Conservation (phyloP, 92 coral and sea anemone genomes). For the Epizoanthus illoricatus region DNA sequence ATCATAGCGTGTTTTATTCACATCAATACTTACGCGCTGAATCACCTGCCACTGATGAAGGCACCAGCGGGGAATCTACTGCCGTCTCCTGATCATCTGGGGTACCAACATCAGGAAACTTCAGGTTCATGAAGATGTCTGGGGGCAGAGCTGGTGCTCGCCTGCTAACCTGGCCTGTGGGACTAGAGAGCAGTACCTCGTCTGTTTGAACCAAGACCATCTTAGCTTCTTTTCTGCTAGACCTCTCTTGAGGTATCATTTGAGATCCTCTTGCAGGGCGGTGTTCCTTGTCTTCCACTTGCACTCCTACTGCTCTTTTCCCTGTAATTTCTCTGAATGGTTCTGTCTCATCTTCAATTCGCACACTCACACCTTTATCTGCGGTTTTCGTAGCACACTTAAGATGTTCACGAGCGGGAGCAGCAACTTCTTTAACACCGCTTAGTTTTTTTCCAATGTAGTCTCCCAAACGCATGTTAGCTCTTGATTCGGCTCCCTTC, state of each 20-base stretch:
- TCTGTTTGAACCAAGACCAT: conserved; percentile 35
- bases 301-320: conserved; percentile 58
- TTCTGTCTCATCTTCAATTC: conserved; percentile 29
- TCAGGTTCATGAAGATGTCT: conserved; percentile 77
- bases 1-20: background rate
- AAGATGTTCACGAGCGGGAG: background rate
- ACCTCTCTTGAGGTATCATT: background rate
- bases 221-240: conserved; percentile 12
- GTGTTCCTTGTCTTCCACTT: conserved; percentile 42
- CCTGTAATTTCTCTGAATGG: background rate
- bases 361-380: conserved; percentile 50
- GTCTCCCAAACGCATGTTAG: background rate
- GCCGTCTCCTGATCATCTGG: conserved; percentile 26
- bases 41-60: background rate
- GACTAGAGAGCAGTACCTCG: background rate
- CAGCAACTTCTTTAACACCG: background rate
- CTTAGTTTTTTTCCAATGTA: background rate
- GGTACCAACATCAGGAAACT: conserved; percentile 49
- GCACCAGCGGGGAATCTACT: conserved; percentile 2
- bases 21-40: conserved; percentile 21
- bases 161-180: background rate
- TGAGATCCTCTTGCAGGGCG: background rate
- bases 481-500: background rate
- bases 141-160: conserved; percentile 75
- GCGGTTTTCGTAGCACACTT: conserved; percentile 32